These are phyloP conservation scores for Magallana angulata DNA, from an alignment of 1,140 invertebrate species.

Conservation along the genomic window DNA sequence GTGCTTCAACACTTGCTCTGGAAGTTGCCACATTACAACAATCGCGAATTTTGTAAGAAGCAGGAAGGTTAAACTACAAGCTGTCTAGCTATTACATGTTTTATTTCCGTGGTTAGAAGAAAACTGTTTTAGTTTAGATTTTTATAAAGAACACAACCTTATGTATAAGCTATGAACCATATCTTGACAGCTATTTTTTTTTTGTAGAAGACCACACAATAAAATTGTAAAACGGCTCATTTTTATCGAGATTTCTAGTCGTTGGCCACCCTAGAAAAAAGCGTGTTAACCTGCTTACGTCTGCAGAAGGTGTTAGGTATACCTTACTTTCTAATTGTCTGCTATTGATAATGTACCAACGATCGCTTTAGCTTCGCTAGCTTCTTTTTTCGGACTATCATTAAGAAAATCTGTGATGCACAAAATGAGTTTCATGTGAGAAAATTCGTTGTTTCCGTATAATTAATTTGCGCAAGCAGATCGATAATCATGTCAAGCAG, in stretches of 20 bases:
- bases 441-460: slow-evolving; percentile 30
- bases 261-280: not conserved
- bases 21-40: not conserved
- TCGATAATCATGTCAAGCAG: not conserved
- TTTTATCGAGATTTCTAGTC: not conserved
- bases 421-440: slow-evolving; percentile 31
- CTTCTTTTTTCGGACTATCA: not conserved
- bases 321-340: not conserved
- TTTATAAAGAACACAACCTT: too few relatives aligned
- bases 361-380: not conserved
- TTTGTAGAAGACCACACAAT: too few relatives aligned
- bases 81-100: not conserved
- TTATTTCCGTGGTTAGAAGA: too few relatives aligned
- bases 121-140: too few relatives aligned
- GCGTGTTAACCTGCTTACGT: too few relatives aligned
- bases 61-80: not conserved
- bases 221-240: not conserved
- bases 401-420: slow-evolving; percentile 36
- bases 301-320: not conserved
- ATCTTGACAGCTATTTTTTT: too few relatives aligned
- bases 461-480: slow-evolving; percentile 34
- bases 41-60: not conserved
- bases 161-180: too few relatives aligned
- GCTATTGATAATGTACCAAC: not conserved
- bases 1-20: not conserved